Percentiles rank a stretch among this genome's conserved stretches.
These are phyloP conservation scores for Hofmannophila pseudospretella DNA, from an alignment of 2,888 invertebrate species.

Conservation along the genomic window DNA sequence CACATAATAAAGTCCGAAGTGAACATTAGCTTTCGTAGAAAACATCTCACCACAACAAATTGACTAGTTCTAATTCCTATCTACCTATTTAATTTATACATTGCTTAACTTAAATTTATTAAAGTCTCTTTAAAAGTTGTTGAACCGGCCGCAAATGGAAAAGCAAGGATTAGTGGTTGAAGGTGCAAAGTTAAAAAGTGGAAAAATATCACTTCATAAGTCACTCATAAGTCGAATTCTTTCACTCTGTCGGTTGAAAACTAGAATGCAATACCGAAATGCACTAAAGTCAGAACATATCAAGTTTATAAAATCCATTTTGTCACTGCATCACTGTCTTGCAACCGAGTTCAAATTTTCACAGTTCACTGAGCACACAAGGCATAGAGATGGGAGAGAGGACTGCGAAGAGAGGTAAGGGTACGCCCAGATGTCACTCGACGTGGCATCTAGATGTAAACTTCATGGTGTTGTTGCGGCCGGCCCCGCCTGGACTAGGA, in stretches of 20 bases:
- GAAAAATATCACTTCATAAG: slow-evolving; percentile 34
- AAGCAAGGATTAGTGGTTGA: slow-evolving; percentile 32
- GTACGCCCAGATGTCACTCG: slow-evolving; percentile 23
- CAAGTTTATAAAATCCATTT: slow-evolving; percentile 16
- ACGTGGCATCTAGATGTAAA: slow-evolving; percentile 59
- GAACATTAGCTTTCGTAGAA: slow-evolving; percentile 67
- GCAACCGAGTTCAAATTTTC: slow-evolving; percentile 65
- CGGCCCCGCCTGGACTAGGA: slow-evolving; percentile 76
- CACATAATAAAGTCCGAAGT: slow-evolving; percentile 54
- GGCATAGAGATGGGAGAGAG: slow-evolving; percentile 28
- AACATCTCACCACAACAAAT: slow-evolving; percentile 72
- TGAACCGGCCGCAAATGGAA: slow-evolving; percentile 71
- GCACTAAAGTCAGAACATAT: slow-evolving; percentile 17
- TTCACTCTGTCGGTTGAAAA: slow-evolving; percentile 39
- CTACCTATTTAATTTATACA: slow-evolving; percentile 57
- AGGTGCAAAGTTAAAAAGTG: slow-evolving; percentile 33
- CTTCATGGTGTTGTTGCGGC: slow-evolving; percentile 73
- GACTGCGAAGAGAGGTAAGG: slow-evolving; percentile 24
- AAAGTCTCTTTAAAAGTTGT: slow-evolving; percentile 61
- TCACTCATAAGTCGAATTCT: slow-evolving; percentile 34
- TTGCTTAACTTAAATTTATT: slow-evolving; percentile 52
- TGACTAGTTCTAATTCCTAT: slow-evolving; percentile 73
- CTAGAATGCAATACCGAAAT: slow-evolving; percentile 37
- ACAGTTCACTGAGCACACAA: slow-evolving; percentile 47
- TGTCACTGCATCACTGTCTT: slow-evolving; percentile 42